phyloP scores from a whole-genome alignment of 1,140 invertebrate genomes.

The Mylabris phalerata region DNA sequence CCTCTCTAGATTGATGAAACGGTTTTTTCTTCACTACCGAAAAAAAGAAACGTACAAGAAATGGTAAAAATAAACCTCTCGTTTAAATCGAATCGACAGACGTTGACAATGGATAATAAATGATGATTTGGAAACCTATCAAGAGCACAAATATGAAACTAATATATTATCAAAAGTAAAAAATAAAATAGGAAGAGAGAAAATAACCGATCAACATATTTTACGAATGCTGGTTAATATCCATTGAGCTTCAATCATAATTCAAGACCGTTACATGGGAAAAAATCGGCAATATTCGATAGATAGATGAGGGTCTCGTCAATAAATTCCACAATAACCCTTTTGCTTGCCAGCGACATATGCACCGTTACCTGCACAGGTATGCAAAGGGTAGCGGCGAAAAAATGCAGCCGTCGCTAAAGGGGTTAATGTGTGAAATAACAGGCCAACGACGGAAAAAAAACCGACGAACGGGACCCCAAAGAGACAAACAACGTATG shows the following conservation, averaged over 20 bases:
- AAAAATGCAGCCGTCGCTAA: background rate
- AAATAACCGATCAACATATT: no score
- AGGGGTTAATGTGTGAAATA: slow-evolving; percentile 17
- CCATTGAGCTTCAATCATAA: no score
- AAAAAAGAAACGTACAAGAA: slow-evolving; percentile 29
- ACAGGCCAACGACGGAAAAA: slow-evolving; percentile 1
- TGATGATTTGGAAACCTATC: slow-evolving; percentile 16
- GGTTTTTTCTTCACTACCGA: slow-evolving; percentile 17
- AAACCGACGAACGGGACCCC: slow-evolving; percentile 6
- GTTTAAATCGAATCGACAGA: slow-evolving; percentile 33
- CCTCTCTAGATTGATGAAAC: slow-evolving; percentile 31
- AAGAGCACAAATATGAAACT: slow-evolving; percentile 8
- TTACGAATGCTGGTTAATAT: no score
- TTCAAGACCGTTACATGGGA: no score
- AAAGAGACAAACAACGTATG: background rate
- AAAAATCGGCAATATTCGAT: no score
- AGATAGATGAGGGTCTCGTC: no score
- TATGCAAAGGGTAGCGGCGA: slow-evolving; percentile 6
- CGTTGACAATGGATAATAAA: slow-evolving; percentile 35
- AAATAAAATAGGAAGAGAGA: no score
- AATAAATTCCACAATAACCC: slow-evolving; percentile 5
- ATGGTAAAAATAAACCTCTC: slow-evolving; percentile 36
- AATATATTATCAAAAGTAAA: background rate
- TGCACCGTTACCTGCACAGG: slow-evolving; percentile 21
- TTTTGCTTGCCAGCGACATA: slow-evolving; percentile 16